These are phyloP conservation scores for Orycteropus afer DNA, from an alignment of 2,113 vertebrate genomes.

Conservation along the genomic window DNA sequence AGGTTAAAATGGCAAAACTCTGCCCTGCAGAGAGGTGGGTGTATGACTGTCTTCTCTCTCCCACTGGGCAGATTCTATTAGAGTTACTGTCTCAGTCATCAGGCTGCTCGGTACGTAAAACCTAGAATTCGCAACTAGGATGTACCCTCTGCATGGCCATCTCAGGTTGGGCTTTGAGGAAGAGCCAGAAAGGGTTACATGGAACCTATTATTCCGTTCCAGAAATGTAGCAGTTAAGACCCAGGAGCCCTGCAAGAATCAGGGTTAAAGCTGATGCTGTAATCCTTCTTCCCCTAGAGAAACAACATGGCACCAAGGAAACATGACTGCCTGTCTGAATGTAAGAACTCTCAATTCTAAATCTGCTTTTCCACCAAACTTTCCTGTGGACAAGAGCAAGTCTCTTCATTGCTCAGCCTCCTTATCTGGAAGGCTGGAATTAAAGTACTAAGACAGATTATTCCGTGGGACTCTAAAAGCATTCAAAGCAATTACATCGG, in stretches of 20 bases:
- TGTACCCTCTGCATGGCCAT: not conserved
- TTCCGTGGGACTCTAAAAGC: slow-evolving; percentile 44
- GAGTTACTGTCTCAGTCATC: not conserved
- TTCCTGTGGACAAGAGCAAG: not conserved
- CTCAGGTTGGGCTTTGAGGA: not conserved
- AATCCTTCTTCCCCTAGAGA: not conserved
- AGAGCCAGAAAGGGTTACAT: not conserved
- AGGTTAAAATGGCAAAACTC: not conserved
- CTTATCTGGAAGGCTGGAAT: slow-evolving; percentile 56
- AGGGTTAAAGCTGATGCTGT: rapidly evolving
- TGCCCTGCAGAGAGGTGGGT: rapidly evolving
- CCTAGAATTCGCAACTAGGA: not conserved
- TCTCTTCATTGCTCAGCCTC: not conserved
- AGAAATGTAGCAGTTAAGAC: not conserved
- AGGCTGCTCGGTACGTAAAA: not conserved
- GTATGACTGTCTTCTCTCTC: not conserved
- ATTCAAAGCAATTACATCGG: not conserved
- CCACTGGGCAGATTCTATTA: not conserved
- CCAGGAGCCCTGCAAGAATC: not conserved
- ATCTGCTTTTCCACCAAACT: slow-evolving; percentile 12
- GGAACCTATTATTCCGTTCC: not conserved
- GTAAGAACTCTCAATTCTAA: not conserved
- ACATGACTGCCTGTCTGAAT: not conserved
- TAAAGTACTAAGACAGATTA: slow-evolving; percentile 53
- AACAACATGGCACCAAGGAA: not conserved